Conservation (phyloP, 2,888 invertebrate genomes). For the Buathra laborator region DNA sequence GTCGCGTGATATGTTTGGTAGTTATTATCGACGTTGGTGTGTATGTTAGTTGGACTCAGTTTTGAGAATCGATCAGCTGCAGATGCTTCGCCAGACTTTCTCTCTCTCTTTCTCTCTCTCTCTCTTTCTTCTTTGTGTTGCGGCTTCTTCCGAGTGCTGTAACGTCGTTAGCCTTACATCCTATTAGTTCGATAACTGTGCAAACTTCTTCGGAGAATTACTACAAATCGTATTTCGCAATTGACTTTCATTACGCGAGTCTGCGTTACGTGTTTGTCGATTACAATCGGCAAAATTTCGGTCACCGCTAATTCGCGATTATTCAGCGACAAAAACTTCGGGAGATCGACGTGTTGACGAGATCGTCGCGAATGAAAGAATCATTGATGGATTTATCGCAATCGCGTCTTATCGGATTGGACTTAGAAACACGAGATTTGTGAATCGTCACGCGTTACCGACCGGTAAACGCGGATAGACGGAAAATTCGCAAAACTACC, state of each 20-base stretch:
- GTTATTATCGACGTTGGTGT: background rate
- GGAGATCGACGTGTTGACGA: background rate
- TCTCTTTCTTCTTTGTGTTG: background rate
- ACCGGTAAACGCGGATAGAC: background rate
- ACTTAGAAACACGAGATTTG: slow-evolving; percentile 45
- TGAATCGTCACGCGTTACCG: slow-evolving; percentile 57
- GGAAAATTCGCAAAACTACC: background rate
- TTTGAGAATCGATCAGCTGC: background rate
- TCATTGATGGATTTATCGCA: slow-evolving; percentile 49
- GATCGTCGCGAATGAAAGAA: background rate
- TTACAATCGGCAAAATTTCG: no score
- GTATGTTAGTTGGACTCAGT: background rate
- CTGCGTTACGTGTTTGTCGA: no score
- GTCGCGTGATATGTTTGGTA: slow-evolving; percentile 28
- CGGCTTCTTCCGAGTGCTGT: slow-evolving; percentile 9
- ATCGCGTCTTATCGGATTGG: slow-evolving; percentile 51
- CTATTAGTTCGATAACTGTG: background rate
- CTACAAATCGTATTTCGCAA: no score
- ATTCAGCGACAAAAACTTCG: background rate
- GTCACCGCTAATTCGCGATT: no score
- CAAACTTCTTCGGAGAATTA: no score
- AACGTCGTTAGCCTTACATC: slow-evolving; percentile 18
- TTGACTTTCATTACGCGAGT: no score
- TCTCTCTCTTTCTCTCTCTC: background rate
- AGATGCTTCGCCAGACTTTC: background rate